Percentiles rank a stretch among this genome's conserved stretches.
Evolutionary conservation across 2,113 vertebrate species (phyloP).

Genomic region (Chitala chitala): DNA sequence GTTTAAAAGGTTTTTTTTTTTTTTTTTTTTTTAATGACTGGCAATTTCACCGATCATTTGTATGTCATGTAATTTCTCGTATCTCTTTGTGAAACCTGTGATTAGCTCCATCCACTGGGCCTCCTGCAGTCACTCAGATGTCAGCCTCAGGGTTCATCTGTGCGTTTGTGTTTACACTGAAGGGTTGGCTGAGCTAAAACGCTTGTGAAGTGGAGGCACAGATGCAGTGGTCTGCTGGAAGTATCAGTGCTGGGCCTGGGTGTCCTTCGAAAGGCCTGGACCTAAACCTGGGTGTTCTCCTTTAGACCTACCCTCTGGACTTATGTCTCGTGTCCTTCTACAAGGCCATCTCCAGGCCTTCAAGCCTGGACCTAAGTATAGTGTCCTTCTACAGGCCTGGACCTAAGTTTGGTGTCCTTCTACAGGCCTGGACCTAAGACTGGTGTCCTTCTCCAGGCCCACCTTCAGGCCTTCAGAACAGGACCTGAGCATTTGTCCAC

Average conservation of each 20-base stretch:
- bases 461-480: too few relatives aligned
- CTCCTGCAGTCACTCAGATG: not conserved
- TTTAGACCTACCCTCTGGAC: too few relatives aligned
- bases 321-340: not conserved
- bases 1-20: not conserved
- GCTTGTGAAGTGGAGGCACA: not conserved
- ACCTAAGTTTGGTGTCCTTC: not conserved
- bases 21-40: constrained; percentile 20
- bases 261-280: not conserved
- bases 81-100: constrained; percentile 1
- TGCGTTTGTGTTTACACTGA: not conserved
- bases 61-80: not conserved
- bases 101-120: constrained; percentile 8
- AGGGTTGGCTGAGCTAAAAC: not conserved
- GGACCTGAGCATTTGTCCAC: too few relatives aligned
- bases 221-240: too few relatives aligned
- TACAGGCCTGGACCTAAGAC: not conserved
- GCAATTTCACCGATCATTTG: constrained; percentile 15
- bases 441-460: not conserved
- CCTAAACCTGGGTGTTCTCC: too few relatives aligned
- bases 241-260: not conserved
- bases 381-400: not conserved
- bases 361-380: not conserved
- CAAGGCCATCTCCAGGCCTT: not conserved
- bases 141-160: not conserved